phyloP scores from a whole-genome alignment of 1,140 invertebrate genomes.

The Leptonema lineaticorne region DNA sequence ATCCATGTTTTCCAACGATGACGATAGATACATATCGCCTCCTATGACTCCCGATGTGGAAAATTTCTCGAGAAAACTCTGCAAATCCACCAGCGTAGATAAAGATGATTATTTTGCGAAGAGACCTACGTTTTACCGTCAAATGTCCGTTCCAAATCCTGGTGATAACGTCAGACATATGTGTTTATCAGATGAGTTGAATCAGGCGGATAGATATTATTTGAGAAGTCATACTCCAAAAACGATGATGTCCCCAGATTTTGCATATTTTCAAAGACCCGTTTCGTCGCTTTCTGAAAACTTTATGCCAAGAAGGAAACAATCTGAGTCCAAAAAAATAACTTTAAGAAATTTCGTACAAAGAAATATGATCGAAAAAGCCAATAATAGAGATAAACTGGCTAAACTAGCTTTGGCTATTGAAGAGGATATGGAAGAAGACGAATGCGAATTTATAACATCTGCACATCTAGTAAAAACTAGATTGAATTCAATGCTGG shows the following conservation, averaged over 20 bases:
- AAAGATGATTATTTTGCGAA: conserved; percentile 17
- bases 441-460: conserved; percentile 43
- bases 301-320: neutral
- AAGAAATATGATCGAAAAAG: conserved; percentile 34
- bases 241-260: conserved; percentile 35
- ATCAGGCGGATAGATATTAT: conserved; percentile 26
- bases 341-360: conserved; percentile 37
- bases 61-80: neutral
- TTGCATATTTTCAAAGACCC: conserved; percentile 29
- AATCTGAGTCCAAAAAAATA: conserved; percentile 29
- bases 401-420: conserved; percentile 52
- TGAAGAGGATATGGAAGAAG: conserved; percentile 50
- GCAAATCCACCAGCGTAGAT: conserved; percentile 33
- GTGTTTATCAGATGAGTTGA: conserved; percentile 37
- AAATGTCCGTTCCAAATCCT: conserved; percentile 20
- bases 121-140: conserved; percentile 6
- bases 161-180: conserved; percentile 18
- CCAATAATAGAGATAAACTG: conserved; percentile 50
- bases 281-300: conserved; percentile 27
- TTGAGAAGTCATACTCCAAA: conserved; percentile 25
- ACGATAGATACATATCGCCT: conserved; percentile 5
- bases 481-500: conserved; percentile 50
- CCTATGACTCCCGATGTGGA: conserved; percentile 2
- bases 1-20: conserved; percentile 37
- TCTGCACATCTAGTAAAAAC: conserved; percentile 45